Percentiles rank a stretch among this genome's conserved stretches.
phyloP scores from a whole-genome alignment of 2,797 vertebrate genomes.

The Hoplostethus atlanticus region DNA sequence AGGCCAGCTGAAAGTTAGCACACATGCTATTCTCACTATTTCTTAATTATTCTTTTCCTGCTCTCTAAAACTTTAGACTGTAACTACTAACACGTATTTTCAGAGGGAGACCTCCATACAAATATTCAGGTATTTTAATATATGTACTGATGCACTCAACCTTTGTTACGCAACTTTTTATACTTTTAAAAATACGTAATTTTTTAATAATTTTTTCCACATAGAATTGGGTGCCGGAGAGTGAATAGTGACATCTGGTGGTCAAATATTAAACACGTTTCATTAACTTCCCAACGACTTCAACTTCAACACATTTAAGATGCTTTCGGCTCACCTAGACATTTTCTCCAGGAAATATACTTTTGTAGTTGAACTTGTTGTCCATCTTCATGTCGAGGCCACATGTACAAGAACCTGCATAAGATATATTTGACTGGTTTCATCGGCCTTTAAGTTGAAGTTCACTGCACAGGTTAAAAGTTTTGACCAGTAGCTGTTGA shows the following conservation, averaged over 20 bases:
- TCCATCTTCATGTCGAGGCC: too few relatives aligned
- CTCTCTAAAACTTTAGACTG: neutral
- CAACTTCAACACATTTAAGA: too few relatives aligned
- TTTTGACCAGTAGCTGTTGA: neutral
- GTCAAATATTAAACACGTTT: constrained; percentile 7
- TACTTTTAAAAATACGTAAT: constrained; percentile 28
- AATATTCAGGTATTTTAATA: too few relatives aligned
- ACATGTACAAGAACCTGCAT: neutral
- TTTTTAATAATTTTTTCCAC: constrained; percentile 10
- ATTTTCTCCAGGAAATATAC: too few relatives aligned
- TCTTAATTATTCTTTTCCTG: neutral
- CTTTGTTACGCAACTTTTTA: neutral
- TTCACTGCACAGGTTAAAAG: neutral
- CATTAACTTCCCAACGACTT: neutral
- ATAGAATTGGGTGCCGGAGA: neutral
- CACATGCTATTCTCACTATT: neutral
- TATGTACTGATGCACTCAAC: neutral
- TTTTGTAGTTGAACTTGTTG: too few relatives aligned
- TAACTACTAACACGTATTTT: rapidly evolving
- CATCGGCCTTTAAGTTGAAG: too few relatives aligned
- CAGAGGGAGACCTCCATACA: neutral
- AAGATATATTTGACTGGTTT: neutral
- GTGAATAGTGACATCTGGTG: constrained; percentile 62
- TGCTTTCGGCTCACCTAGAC: too few relatives aligned
- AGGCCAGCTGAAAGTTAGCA: constrained; percentile 22